Base-by-base conservation (phyloP, 2,888 invertebrate genomes). In the Podabrus alpinus region DNA sequence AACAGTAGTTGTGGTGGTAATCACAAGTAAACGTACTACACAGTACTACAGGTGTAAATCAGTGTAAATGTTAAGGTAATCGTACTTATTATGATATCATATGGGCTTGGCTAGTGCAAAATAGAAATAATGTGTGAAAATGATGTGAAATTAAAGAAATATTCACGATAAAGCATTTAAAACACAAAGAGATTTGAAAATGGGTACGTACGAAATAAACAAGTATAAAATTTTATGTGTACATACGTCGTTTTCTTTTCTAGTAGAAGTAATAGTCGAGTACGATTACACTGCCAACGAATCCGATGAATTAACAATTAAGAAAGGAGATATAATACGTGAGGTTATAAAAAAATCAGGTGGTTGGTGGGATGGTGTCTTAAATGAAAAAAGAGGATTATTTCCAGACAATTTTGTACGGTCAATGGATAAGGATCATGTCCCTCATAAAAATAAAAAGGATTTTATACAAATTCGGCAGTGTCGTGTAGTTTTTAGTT, bases 331-430 rank as follows among this genome's bases (percentile, higher is more conserved):
- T 87, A 89, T 95, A 78, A 92, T 97, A 82, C 92, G 92, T 79
- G 94, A 94, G 84, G 95, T 97, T 70, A 91, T 92, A 83, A 90
- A 92, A 81, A 91, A 93, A 83, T 90, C 92, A 24, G 95, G 94
- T 72, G 97, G 97, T 76, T 97, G 97, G 97, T 96, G 95, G 94
- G 92, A 95, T 86, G 97, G 97, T n/a, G 93, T 93, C 75, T 88
- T 97, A 71, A 89, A 90, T 81, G 95, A 95, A 75, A 92, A 93
- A 83, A 91, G 91, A 77, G 97, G 97, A 82, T 92, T 97, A 91
- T 97, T 97, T 88, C 97, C 97, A 3, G 97, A 97, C 86, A 97
- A 96, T 88, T 97, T 96, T 89, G 97, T 97, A 16, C 92, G 93
- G 81, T 88, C 94, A 79, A 85, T 92, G 72, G 87, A 88, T 73